These are phyloP conservation scores for Oryzias sinensis DNA, from an alignment of 2,797 vertebrate species.

Conservation along the genomic window DNA sequence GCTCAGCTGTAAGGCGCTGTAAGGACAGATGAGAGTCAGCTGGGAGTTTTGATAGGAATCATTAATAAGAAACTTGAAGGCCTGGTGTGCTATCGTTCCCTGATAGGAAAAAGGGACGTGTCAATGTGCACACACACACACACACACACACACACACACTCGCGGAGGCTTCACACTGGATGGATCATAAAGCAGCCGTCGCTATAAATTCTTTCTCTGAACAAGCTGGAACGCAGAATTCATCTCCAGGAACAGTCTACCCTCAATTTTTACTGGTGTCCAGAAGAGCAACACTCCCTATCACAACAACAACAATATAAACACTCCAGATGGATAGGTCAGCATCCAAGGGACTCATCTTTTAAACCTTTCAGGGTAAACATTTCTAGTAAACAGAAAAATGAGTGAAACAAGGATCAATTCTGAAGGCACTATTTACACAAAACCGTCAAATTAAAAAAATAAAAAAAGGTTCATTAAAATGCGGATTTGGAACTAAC, in stretches of 20 bases:
- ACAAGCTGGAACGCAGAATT: constrained; percentile 51
- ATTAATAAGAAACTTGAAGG: constrained; percentile 66
- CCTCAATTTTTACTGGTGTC: constrained; percentile 35
- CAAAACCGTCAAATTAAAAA: constrained; percentile 13
- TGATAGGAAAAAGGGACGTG: constrained; percentile 34
- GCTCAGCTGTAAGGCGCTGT: constrained; percentile 29
- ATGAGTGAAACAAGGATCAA: constrained; percentile 18
- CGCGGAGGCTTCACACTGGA: constrained; percentile 26
- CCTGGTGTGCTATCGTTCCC: constrained; percentile 40
- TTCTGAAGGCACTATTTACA: constrained; percentile 18
- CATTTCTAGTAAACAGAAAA: neutral
- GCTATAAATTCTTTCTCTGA: constrained; percentile 50
- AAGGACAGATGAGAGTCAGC: constrained; percentile 41
- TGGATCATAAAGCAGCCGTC: constrained; percentile 46
- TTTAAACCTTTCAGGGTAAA: neutral
- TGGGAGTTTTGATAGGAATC: constrained; percentile 71
- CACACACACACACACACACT: constrained; percentile 9
- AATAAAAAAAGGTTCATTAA: neutral
- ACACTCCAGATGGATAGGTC: constrained; percentile 1
- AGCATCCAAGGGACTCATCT: neutral
- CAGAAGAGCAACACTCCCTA: constrained; percentile 22
- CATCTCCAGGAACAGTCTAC: constrained; percentile 39
- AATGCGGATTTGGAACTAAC: no score
- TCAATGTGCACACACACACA: constrained; percentile 12
- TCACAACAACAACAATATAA: constrained; percentile 22